These are phyloP conservation scores for Anseranas semipalmata DNA, from an alignment of 2,113 vertebrate species.

Conservation along the genomic window DNA sequence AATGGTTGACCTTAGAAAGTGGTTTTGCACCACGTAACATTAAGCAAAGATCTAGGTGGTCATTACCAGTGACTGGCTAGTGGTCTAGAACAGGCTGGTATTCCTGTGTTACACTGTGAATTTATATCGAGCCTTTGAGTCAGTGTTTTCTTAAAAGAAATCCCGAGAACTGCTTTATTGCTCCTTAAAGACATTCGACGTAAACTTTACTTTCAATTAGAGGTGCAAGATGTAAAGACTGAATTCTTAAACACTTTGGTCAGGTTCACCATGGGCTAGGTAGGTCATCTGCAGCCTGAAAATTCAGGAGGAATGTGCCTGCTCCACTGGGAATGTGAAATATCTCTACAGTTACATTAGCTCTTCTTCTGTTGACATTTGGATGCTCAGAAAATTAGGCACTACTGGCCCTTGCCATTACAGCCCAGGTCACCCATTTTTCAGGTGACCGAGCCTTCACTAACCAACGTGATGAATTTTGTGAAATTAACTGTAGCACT, in stretches of 20 bases:
- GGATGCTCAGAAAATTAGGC: not conserved
- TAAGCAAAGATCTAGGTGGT: not conserved
- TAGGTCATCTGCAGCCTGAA: not conserved
- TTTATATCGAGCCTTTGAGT: not conserved
- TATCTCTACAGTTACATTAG: not conserved
- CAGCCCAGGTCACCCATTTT: rapidly evolving
- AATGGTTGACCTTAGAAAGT: not conserved
- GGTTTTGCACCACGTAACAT: not conserved
- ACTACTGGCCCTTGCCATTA: not conserved
- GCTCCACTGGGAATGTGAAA: not conserved
- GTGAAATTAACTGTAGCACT: not conserved
- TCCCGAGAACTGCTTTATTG: not conserved
- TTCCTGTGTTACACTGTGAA: not conserved
- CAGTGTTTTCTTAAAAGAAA: not conserved
- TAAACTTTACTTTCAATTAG: not conserved
- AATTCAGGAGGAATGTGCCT: not conserved
- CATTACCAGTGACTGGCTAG: not conserved
- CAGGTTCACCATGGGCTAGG: rapidly evolving
- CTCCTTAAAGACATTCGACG: not conserved
- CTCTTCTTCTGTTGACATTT: not conserved
- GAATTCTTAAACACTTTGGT: not conserved
- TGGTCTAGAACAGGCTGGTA: not conserved
- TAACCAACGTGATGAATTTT: not conserved
- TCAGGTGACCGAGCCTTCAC: rapidly evolving
- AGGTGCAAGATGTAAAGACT: not conserved